A percentile compares a stretch with the other conserved stretches of the same genome.
These are phyloP conservation scores for Phoenicopterus ruber DNA, from an alignment of 2,113 vertebrate genomes.

Conservation along the genomic window DNA sequence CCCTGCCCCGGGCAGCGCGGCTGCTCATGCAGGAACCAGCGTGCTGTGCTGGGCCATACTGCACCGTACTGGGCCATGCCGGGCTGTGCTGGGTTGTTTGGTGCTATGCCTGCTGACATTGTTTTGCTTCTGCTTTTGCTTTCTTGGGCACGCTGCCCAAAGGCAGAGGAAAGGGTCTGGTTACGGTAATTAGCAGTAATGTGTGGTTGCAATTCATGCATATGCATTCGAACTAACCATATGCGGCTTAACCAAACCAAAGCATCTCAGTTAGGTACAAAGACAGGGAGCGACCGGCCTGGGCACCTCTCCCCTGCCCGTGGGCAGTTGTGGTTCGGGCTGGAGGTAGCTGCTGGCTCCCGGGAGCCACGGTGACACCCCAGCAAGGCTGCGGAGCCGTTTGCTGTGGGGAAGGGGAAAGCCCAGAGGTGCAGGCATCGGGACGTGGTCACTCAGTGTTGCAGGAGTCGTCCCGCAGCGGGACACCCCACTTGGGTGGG, in stretches of 20 bases:
- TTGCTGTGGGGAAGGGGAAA: accelerated
- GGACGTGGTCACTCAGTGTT: accelerated
- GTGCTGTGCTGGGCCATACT: neutral
- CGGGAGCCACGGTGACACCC: accelerated
- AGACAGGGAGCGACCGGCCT: neutral
- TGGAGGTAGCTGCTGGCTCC: neutral
- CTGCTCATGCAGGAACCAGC: no score
- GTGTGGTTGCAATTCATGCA: neutral
- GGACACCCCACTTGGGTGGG: neutral
- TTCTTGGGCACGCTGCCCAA: neutral
- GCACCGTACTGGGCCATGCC: no score
- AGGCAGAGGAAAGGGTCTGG: neutral
- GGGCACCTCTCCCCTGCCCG: neutral
- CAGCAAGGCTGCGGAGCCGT: accelerated
- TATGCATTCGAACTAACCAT: neutral
- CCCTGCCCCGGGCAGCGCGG: accelerated
- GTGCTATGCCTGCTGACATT: neutral
- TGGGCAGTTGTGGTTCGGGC: accelerated
- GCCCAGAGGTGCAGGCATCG: accelerated
- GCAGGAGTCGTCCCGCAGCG: accelerated
- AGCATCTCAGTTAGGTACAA: neutral
- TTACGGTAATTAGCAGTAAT: neutral
- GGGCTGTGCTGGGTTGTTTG: no score
- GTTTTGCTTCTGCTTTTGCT: neutral
- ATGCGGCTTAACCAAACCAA: neutral